These are phyloP conservation scores for Hippocampus mohnikei DNA, from an alignment of 2,113 vertebrate species.

Conservation along the genomic window DNA sequence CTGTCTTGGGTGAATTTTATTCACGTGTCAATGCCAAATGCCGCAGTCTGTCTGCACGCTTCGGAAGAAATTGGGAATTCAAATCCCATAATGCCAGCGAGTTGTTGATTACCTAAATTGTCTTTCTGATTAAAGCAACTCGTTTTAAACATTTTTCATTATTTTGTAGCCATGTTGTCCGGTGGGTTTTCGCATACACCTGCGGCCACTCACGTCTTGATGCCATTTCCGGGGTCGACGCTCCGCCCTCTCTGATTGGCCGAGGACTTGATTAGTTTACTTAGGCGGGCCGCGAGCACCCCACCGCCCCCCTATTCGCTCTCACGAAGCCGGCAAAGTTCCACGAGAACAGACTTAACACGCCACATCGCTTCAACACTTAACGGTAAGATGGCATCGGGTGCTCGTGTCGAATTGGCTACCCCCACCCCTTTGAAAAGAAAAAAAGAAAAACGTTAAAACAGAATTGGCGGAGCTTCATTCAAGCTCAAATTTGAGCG, in stretches of 20 bases:
- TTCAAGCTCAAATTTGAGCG: neutral
- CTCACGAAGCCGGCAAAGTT: conserved; percentile 40
- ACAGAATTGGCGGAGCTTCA: neutral
- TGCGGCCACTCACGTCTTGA: conserved; percentile 40
- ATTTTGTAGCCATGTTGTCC: too few species aligned
- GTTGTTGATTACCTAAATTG: neutral
- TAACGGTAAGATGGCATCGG: conserved; percentile 52
- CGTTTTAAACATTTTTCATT: neutral
- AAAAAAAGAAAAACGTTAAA: neutral
- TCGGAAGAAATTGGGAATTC: neutral
- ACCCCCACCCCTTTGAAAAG: conserved; percentile 17
- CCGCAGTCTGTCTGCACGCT: too few species aligned
- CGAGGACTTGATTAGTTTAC: conserved; percentile 51
- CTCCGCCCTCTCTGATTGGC: conserved; percentile 49
- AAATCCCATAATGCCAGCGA: neutral
- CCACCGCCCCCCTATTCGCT: conserved; percentile 32
- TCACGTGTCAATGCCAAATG: neutral
- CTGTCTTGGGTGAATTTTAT: neutral
- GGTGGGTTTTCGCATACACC: conserved; percentile 1
- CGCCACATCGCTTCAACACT: conserved; percentile 32
- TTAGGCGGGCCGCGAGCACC: conserved; percentile 47
- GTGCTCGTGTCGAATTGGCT: neutral
- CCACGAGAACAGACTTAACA: conserved; percentile 31
- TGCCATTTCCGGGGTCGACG: conserved; percentile 24
- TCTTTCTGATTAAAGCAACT: too few species aligned